These are phyloP conservation scores for Acronicta psi DNA, from an alignment of 2,888 invertebrate species.

Conservation along the genomic window DNA sequence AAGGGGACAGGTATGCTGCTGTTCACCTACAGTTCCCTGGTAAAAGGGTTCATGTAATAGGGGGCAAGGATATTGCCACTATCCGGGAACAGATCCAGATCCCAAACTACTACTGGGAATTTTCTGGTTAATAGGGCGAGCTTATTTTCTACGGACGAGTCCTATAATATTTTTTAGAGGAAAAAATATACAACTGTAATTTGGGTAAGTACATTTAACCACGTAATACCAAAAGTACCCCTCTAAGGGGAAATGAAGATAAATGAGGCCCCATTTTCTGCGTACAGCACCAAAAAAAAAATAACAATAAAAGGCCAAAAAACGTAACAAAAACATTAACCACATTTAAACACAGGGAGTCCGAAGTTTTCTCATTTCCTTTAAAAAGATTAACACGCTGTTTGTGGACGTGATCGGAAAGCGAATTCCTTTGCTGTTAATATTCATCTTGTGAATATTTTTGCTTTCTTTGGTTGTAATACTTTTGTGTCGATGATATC, in stretches of 20 bases:
- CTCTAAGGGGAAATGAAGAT: conserved; percentile 29
- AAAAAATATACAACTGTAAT: too few species aligned
- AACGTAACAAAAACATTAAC: conserved; percentile 58
- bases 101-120: too few species aligned
- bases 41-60: too few species aligned
- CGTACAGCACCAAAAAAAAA: conserved; percentile 20
- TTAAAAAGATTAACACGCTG: conserved; percentile 81
- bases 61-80: too few species aligned
- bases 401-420: conserved; percentile 70
- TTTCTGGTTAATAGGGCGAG: too few species aligned
- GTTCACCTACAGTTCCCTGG: too few species aligned
- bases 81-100: too few species aligned
- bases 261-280: conserved; percentile 3
- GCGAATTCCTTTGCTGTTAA: conserved; percentile 66
- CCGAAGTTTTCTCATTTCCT: conserved; percentile 81
- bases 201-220: not conserved
- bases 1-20: too few species aligned
- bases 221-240: not conserved
- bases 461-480: conserved; percentile 8
- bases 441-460: conserved; percentile 61
- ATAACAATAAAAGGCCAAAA: conserved; percentile 36
- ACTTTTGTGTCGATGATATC: too few species aligned
- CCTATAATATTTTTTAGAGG: too few species aligned
- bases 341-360: conserved; percentile 59
- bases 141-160: too few species aligned